Conservation (phyloP, 2,797 vertebrate genomes). For the Danio kyathit region DNA sequence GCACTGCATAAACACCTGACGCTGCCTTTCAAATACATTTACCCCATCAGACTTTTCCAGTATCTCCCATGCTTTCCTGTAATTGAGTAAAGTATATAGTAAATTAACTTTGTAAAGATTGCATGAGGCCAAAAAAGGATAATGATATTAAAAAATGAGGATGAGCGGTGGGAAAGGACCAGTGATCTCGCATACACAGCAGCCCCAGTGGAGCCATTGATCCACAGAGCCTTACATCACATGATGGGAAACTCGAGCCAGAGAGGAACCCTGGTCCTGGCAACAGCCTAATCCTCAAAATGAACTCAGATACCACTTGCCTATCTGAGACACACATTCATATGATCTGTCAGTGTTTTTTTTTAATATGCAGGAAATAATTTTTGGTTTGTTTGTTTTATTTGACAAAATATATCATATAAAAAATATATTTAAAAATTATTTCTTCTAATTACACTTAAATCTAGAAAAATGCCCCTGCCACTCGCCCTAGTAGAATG, state of each 20-base stretch:
- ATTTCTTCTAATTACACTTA: too few species aligned
- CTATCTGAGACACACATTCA: conserved; percentile 21
- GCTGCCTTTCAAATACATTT: neutral
- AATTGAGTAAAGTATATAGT: neutral
- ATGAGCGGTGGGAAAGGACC: neutral
- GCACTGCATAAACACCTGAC: neutral
- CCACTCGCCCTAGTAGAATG: too few species aligned
- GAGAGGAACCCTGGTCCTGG: conserved; percentile 8
- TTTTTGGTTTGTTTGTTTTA: too few species aligned
- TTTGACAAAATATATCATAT: too few species aligned
- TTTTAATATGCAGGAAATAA: neutral
- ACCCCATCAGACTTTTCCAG: neutral
- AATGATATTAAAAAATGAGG: neutral
- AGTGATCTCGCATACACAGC: conserved; percentile 4
- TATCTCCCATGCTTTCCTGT: neutral
- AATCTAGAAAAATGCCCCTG: too few species aligned
- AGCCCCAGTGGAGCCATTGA: conserved; percentile 80
- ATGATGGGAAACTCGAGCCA: conserved; percentile 77
- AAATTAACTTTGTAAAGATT: conserved; percentile 8
- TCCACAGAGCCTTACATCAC: conserved; percentile 81
- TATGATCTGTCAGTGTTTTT: neutral
- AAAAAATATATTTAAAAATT: too few species aligned
- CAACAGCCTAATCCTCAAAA: conserved; percentile 27
- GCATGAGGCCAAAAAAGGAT: neutral
- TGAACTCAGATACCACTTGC: conserved; percentile 41